Base-by-base conservation (phyloP, 2,888 invertebrate genomes). In the Cantharis flavilabris region DNA sequence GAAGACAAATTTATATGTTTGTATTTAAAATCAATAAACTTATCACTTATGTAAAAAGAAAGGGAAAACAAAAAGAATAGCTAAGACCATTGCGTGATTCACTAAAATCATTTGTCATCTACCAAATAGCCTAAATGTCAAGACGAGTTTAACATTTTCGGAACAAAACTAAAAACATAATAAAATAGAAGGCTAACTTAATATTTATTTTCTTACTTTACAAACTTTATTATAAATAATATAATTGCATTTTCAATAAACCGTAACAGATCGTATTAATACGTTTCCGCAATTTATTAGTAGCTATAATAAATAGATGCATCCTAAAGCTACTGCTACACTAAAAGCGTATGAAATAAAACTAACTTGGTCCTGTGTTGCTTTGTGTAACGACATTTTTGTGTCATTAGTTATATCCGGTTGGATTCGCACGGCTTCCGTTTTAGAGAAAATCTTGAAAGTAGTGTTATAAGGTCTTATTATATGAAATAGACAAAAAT, bases 401-500 rank as follows among this genome's bases (percentile, higher is more conserved):
- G 83, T 84, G 84, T 84, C 84, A 85, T 85, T 84, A 84, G 83
- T 85, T 85, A 85, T 85, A 84, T 85, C 85, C 85, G 85, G 85
- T 84, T 83, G 81, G 83, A 81, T 84, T 83, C 84, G 82, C 84
- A 82, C 81, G 83, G 82, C 83, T 83, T 84, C 85, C 83, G 79
- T 72, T 79, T 81, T 80, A 82, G 81, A 83, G 80, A 80, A 77
- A 82, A 80, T 80, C 79, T 73, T 76, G 79, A 82, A 78, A 80
- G 77, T 67, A 67, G 65, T 67, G 65, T 67, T 67, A 18, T 67
- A 67, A 49, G 65, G 65, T 67, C 65, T 67, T 67, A 67, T 67
- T 67, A 67, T 49, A 7, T 16, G 5, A 23, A 26, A 67, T 23
- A 26, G 23, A 11, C 20, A 67, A 67, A 67, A 67, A 67, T 67